Conservation (phyloP, 2,113 vertebrate species). For the Cebus imitator region DNA sequence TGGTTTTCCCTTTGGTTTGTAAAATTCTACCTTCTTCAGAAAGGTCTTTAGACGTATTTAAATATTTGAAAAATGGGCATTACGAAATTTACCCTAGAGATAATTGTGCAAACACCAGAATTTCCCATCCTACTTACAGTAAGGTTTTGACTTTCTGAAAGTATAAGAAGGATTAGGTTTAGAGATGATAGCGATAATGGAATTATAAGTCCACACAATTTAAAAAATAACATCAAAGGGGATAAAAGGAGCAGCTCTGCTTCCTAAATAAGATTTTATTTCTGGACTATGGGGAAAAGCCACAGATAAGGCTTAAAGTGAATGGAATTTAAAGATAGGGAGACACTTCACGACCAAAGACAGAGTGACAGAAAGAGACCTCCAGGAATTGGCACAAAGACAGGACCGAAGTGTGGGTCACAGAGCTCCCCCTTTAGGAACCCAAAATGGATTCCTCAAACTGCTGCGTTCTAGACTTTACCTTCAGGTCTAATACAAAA, state of each 20-base stretch:
- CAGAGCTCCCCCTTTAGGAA: background rate
- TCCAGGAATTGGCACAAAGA: background rate
- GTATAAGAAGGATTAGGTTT: background rate
- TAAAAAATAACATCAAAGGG: background rate
- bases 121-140: background rate
- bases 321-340: background rate
- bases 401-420: background rate
- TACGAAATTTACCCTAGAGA: background rate
- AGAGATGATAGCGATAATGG: background rate
- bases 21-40: background rate
- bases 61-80: background rate
- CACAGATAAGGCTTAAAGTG: background rate
- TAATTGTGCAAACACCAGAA: background rate
- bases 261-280: background rate
- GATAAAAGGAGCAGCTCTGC: background rate
- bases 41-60: background rate
- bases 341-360: background rate
- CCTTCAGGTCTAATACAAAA: background rate
- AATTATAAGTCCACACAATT: background rate
- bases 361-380: background rate
- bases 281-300: background rate
- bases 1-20: background rate
- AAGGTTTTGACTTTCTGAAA: background rate
- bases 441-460: background rate
- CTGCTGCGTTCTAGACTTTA: background rate